phyloP scores from a whole-genome alignment of 2,113 vertebrate genomes.

The rat (Rattus norvegicus) region GRCr8 NC_086021.1:69984501-69985000 shows the following conservation, averaged over 20 bases:
- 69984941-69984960: neutral
- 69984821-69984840: neutral
- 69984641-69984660: neutral
- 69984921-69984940: neutral
- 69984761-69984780: neutral
- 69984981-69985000: constrained; percentile 23
- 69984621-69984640: neutral
- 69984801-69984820: neutral
- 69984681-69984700: neutral
- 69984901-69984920: neutral
- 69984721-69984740: neutral
- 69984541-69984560: neutral
- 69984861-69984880: neutral
- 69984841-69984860: constrained; percentile 3
- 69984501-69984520: neutral
- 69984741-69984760: neutral
- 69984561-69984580: neutral
- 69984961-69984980: neutral
- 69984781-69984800: neutral
- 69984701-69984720: neutral
- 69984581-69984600: neutral
- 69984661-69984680: neutral
- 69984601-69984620: neutral
- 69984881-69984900: neutral
- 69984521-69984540: neutral